Conservation (phyloP, 2,113 vertebrate species). For the pig (Sus scrofa) region DNA sequence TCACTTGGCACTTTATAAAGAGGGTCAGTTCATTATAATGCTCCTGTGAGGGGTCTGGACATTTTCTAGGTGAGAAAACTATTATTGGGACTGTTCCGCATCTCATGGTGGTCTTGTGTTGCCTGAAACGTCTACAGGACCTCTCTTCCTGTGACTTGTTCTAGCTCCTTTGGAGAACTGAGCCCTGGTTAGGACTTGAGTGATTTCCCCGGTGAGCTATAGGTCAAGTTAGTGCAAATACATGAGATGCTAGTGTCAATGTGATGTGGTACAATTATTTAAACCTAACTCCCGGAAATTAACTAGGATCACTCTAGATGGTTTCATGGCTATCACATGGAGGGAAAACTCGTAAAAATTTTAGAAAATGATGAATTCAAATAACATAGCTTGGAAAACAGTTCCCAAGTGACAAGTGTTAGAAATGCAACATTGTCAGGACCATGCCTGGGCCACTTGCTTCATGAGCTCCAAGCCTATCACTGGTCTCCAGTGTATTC, state of each 20-base stretch:
- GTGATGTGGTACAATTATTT: not conserved
- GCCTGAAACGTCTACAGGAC: not conserved
- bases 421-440: not conserved
- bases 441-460: not conserved
- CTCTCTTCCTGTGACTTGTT: not conserved
- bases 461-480: not conserved
- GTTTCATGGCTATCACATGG: not conserved
- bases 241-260: not conserved
- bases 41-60: not conserved
- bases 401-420: not conserved
- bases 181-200: not conserved
- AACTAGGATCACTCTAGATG: not conserved
- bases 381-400: constrained; percentile 8
- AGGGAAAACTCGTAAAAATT: not conserved
- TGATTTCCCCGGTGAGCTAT: not conserved
- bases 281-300: constrained; percentile 28
- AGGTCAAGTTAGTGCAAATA: not conserved
- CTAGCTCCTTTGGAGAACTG: not conserved
- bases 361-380: constrained; percentile 41
- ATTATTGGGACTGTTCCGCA: not conserved
- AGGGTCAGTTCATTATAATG: not conserved
- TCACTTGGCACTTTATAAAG: not conserved
- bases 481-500: not conserved
- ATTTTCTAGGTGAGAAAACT: not conserved
- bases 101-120: not conserved